Base-by-base conservation (phyloP, 1,140 invertebrate species). In the Meloidogyne hapla region DNA sequence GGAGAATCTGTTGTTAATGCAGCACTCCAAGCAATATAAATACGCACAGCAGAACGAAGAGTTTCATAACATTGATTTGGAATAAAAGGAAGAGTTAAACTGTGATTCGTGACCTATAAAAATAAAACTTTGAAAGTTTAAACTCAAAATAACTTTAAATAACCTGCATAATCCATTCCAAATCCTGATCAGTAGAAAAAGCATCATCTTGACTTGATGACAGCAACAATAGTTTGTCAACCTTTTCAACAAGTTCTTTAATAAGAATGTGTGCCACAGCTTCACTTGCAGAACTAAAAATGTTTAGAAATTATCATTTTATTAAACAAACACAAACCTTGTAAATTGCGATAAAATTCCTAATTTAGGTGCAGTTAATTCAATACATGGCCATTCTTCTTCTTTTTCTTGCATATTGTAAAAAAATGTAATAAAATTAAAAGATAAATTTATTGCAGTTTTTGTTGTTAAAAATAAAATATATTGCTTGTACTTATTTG, bases 81-180 rank as follows among this genome's bases (percentile, higher is more conserved):
- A n/a, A 33, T 42, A 61, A 82, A 81, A 15, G 78, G 78, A 15
- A 82, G 40, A 10, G 45, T 63, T 23, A 82, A 83, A 8, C 83
- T 79, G 45, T 82, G 82, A 23, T 81, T 81, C 66, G 28, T 77
- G 18, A 28, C 21, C 62, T 26, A 61, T 38, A 33, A 12, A 45
- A 63, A 56, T 33, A 13, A 5, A 45, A 0, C 23, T 12, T 48
- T 79, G n/a, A 77, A 78, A 1, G 8, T 18, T 18, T 70, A 23
- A 12, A 28, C 13, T 69, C 42, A 10, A 33, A 45, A 23, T n/a
- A 23, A 21, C 38, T n/a, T n/a, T n/a, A n/a, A n/a, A n/a, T n/a
- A 38, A 84, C 81, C 73, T 82, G 81, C 81, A 82, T 82, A 45
- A 82, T 65, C 81, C 81, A 82, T 8, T 82, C 74, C 28, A 82